Conservation (phyloP, 2,113 vertebrate genomes). For the Irena cyanogastra region DNA sequence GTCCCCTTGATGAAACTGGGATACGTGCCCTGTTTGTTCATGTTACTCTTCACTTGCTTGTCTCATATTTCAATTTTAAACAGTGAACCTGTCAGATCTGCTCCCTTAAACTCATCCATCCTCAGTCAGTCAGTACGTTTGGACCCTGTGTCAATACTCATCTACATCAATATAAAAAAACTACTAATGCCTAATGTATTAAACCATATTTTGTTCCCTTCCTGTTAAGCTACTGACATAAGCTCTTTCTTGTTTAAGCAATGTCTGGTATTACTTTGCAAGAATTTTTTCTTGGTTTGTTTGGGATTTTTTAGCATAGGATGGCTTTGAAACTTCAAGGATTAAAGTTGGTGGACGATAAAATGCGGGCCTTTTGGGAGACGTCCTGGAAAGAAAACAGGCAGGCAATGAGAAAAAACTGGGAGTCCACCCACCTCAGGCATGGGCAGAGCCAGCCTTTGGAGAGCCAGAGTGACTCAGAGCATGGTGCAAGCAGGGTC, state of each 20-base stretch:
- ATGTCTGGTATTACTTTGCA: not conserved
- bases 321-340: not conserved
- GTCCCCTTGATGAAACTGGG: not conserved
- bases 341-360: not conserved
- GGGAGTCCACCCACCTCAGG: not conserved
- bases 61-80: not conserved
- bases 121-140: not conserved
- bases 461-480: not conserved
- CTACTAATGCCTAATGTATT: not conserved
- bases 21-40: not conserved
- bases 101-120: not conserved
- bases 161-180: not conserved
- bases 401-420: not conserved
- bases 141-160: not conserved
- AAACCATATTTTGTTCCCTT: not conserved
- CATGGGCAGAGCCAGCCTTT: not conserved
- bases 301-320: not conserved
- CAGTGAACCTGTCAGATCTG: not conserved
- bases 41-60: not conserved
- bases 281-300: not conserved
- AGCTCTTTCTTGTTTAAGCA: not conserved
- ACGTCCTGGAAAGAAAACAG: not conserved
- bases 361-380: not conserved
- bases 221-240: not conserved
- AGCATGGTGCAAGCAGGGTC: not conserved